A percentile compares a stretch with the other conserved stretches of the same genome.
Conservation (phyloP, 2,113 vertebrate species). For the Halichoerus grypus region DNA sequence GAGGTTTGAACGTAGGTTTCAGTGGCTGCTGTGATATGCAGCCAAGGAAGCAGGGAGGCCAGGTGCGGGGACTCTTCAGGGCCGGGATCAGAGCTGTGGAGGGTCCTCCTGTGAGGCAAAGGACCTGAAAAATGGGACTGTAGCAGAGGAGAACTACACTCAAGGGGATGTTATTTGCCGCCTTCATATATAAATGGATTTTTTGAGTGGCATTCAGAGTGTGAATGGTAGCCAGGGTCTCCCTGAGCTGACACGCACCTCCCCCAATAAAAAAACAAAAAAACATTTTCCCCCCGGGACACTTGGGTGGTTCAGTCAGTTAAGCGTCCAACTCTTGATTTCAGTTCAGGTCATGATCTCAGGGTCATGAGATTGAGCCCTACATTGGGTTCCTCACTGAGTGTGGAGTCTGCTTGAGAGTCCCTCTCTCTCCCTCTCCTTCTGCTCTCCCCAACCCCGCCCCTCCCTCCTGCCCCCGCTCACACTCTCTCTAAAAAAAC, state of each 20-base stretch:
- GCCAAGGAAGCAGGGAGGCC: not conserved
- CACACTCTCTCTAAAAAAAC: not conserved
- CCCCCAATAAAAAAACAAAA: not conserved
- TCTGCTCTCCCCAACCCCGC: not conserved
- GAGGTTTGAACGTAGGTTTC: not conserved
- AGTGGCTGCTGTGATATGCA: not conserved
- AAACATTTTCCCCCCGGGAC: not conserved
- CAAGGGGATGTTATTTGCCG: not conserved
- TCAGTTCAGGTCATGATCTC: not conserved
- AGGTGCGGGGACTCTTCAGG: not conserved
- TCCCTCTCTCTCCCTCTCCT: not conserved
- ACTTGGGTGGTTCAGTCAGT: not conserved
- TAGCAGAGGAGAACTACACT: not conserved
- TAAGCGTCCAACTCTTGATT: not conserved
- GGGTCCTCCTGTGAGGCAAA: not conserved
- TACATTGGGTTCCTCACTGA: not conserved
- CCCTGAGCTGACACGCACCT: not conserved
- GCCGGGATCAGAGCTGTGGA: not conserved
- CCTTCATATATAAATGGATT: not conserved
- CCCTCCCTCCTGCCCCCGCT: not conserved
- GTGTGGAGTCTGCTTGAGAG: not conserved
- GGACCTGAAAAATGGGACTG: not conserved
- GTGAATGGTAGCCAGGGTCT: not conserved
- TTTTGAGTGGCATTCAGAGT: not conserved
- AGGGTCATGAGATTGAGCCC: not conserved